Evolutionary conservation across 1,140 invertebrate genomes (phyloP).

Genomic region (Hypothenemus hampei): DNA sequence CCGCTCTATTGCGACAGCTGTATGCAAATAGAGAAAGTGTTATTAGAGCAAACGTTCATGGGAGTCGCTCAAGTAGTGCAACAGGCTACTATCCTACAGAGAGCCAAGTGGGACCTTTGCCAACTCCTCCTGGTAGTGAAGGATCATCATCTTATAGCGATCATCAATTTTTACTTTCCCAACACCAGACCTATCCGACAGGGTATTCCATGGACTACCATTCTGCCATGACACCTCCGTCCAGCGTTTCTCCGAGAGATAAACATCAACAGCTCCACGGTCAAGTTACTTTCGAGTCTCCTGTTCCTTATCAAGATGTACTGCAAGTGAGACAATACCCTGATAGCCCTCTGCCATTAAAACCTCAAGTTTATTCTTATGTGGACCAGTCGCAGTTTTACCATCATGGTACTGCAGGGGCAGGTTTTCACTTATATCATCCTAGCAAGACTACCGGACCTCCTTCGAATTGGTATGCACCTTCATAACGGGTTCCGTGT

Average conservation of each 20-base stretch:
- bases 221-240: slow-evolving; percentile 92
- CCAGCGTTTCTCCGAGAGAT: slow-evolving; percentile 88
- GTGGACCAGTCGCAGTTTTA: slow-evolving; percentile 81
- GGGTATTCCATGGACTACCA: slow-evolving; percentile 76
- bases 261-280: slow-evolving; percentile 63
- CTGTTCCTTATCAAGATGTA: slow-evolving; percentile 52
- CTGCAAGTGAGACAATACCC: slow-evolving; percentile 61
- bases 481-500: too few species aligned
- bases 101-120: slow-evolving; percentile 61
- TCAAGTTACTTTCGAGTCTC: slow-evolving; percentile 42
- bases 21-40: slow-evolving; percentile 93
- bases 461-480: slow-evolving; percentile 67
- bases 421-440: slow-evolving; percentile 86
- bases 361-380: slow-evolving; percentile 82
- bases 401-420: slow-evolving; percentile 60
- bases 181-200: slow-evolving; percentile 54
- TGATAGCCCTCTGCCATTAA: slow-evolving; percentile 73
- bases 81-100: slow-evolving; percentile 40
- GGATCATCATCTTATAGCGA: slow-evolving; percentile 66
- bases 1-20: slow-evolving; percentile 79
- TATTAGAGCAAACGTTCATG: slow-evolving; percentile 82
- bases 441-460: slow-evolving; percentile 61
- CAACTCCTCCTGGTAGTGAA: slow-evolving; percentile 81
- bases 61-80: slow-evolving; percentile 45
- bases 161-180: slow-evolving; percentile 62